Percentiles rank a stretch among this genome's conserved stretches.
Evolutionary conservation across 2,113 vertebrate genomes (phyloP).

Genomic region (Spermophilus dauricus): DNA sequence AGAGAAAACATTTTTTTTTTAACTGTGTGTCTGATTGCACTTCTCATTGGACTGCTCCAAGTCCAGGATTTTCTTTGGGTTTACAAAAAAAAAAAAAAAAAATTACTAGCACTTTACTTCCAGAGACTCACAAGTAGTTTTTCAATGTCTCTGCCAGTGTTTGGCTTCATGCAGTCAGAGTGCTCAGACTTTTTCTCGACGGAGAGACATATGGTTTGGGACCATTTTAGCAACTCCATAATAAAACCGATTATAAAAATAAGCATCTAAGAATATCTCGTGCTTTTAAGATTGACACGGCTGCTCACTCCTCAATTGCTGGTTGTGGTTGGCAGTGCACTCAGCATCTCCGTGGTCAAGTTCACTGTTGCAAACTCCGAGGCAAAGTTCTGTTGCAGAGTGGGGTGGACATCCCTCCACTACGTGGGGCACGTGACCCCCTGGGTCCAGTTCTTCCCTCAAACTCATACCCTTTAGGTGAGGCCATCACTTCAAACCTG

Average conservation of each 20-base stretch:
- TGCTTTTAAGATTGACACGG: slow-evolving; percentile 73
- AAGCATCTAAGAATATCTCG: slow-evolving; percentile 79
- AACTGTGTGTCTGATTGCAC: slow-evolving; percentile 48
- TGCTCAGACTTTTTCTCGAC: slow-evolving; percentile 70
- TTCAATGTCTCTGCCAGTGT: slow-evolving; percentile 34
- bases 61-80: slow-evolving; percentile 3
- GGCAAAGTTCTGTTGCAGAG: background rate
- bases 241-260: slow-evolving; percentile 79
- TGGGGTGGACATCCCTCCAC: background rate
- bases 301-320: slow-evolving; percentile 25
- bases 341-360: background rate
- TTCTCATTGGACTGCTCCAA: slow-evolving; percentile 28
- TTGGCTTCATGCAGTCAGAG: slow-evolving; percentile 22
- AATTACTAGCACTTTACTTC: background rate
- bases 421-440: background rate
- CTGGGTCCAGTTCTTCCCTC: background rate
- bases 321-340: background rate
- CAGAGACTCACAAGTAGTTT: slow-evolving; percentile 55
- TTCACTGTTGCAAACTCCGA: background rate
- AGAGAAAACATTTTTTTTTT: slow-evolving; percentile 63
- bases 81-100: background rate
- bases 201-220: slow-evolving; percentile 75
- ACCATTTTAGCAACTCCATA: slow-evolving; percentile 77
- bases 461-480: background rate
- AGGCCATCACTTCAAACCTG: background rate